Conservation (phyloP, 2,888 invertebrate species). For the Dermolepida albohirtum region DNA sequence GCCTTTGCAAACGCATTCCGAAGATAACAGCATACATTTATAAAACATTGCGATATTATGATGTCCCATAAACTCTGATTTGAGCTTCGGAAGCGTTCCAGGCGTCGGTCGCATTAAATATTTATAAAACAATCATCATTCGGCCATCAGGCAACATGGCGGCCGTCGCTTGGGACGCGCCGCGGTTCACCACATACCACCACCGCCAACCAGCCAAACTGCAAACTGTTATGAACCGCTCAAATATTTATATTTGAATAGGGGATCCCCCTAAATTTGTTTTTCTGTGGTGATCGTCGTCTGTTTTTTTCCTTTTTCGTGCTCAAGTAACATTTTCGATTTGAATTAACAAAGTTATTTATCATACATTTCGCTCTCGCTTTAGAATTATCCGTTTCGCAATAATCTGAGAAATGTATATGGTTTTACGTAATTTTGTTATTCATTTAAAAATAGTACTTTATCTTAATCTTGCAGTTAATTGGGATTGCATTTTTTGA, state of each 20-base stretch:
- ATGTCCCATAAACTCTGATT: conserved; percentile 67
- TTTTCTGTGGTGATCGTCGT: conserved; percentile 52
- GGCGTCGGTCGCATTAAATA: conserved; percentile 62
- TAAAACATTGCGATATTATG: conserved; percentile 66
- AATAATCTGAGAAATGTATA: too few species aligned
- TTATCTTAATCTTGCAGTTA: too few species aligned
- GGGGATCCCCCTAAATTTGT: conserved; percentile 66
- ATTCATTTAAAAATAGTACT: too few species aligned
- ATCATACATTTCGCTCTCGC: too few species aligned
- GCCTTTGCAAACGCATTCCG: conserved; percentile 56
- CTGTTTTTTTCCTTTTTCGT: background rate
- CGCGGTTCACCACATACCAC: conserved; percentile 39
- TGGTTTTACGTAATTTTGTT: too few species aligned
- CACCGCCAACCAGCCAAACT: conserved; percentile 55
- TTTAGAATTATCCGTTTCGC: too few species aligned
- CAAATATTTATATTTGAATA: conserved; percentile 67
- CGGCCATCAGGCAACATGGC: conserved; percentile 67
- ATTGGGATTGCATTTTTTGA: too few species aligned
- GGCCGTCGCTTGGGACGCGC: conserved; percentile 60
- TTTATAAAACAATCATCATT: conserved; percentile 68
- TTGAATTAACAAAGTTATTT: conserved; percentile 18
- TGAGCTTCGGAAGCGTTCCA: conserved; percentile 61
- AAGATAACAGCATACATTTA: conserved; percentile 64
- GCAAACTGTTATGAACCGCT: conserved; percentile 66
- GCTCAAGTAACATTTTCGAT: conserved; percentile 18